These are phyloP conservation scores for Boloria euphrosyne DNA, from an alignment of 2,888 invertebrate genomes.

Conservation along the genomic window DNA sequence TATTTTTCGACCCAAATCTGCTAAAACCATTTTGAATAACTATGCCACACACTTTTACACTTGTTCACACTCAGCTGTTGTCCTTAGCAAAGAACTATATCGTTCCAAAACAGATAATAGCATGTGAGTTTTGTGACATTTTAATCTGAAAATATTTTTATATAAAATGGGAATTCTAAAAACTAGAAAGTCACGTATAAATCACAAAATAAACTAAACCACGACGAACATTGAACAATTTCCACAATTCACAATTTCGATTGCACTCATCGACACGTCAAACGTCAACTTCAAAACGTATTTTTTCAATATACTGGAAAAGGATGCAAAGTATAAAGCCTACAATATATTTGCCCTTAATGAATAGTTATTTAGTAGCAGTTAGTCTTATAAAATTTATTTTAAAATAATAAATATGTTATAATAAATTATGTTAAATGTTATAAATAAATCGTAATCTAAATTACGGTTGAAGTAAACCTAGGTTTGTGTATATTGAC, in stretches of 20 bases:
- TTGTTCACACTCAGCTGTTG: constrained; percentile 33
- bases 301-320: background rate
- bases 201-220: constrained; percentile 20
- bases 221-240: constrained; percentile 30
- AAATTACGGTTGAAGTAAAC: background rate
- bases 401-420: background rate
- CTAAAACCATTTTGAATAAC: constrained; percentile 95
- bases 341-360: no score
- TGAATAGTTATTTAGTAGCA: background rate
- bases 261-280: constrained; percentile 42
- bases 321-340: background rate
- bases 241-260: constrained; percentile 27
- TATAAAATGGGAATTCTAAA: constrained; percentile 6
- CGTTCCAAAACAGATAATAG: constrained; percentile 15
- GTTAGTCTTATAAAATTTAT: background rate
- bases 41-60: constrained; percentile 35
- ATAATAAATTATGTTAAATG: background rate
- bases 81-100: constrained; percentile 25
- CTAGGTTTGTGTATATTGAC: constrained; percentile 3
- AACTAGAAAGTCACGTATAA: constrained; percentile 6
- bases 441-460: background rate
- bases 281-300: constrained; percentile 31
- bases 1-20: constrained; percentile 99
- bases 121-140: constrained; percentile 37
- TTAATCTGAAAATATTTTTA: constrained; percentile 23